Percentiles rank a stretch among this genome's conserved stretches.
Conservation (phyloP, 2,113 vertebrate genomes). For the Lathamus discolor region DNA sequence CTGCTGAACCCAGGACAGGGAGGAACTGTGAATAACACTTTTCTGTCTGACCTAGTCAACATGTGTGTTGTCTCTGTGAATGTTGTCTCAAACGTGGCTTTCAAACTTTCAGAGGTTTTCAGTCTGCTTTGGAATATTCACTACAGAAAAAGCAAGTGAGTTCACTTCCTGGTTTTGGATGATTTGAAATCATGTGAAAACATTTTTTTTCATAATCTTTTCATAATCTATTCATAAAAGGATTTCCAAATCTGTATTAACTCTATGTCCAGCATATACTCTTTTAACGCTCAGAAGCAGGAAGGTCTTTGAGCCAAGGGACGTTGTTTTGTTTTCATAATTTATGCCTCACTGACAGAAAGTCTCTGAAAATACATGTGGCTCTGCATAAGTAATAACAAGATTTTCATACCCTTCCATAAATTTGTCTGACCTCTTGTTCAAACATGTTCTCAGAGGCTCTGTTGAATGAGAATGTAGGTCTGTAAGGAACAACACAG, state of each 20-base stretch:
- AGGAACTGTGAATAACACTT: not conserved
- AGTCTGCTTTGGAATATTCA: not conserved
- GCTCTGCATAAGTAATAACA: conserved; percentile 24
- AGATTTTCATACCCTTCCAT: conserved; percentile 21
- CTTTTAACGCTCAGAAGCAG: not conserved
- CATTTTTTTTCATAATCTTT: not conserved
- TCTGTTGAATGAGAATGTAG: not conserved
- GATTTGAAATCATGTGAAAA: not conserved
- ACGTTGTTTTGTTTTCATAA: not conserved
- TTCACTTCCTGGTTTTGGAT: not conserved
- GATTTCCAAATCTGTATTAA: not conserved
- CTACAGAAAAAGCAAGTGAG: not conserved
- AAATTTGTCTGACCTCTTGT: conserved; percentile 35
- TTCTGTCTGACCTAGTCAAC: not conserved
- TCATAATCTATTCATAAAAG: not conserved
- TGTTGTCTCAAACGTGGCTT: not conserved
- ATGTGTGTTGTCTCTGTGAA: not conserved
- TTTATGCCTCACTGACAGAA: conserved; percentile 9
- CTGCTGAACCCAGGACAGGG: too few species aligned
- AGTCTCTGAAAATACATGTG: not conserved
- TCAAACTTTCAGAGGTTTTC: not conserved
- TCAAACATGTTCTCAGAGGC: conserved; percentile 21
- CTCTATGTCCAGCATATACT: not conserved
- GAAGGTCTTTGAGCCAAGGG: not conserved
- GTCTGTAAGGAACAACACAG: not conserved